phyloP scores from a whole-genome alignment of 2,797 vertebrate species.

The Sarcophilus harrisii region DNA sequence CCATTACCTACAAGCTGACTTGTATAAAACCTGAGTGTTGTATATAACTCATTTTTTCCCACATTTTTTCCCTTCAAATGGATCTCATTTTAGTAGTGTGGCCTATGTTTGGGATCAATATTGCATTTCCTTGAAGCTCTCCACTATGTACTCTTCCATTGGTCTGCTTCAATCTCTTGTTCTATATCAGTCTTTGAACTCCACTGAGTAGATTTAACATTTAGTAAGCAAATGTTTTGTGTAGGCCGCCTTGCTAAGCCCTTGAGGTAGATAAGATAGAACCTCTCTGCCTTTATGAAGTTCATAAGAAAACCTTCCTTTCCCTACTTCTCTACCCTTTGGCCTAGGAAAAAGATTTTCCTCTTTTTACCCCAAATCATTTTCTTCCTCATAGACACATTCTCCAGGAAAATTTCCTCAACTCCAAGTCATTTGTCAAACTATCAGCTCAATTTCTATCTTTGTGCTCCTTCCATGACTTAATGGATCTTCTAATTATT shows the following conservation, averaged over 20 bases:
- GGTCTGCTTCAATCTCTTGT: not conserved
- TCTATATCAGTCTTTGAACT: not conserved
- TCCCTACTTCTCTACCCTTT: not conserved
- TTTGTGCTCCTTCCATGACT: not conserved
- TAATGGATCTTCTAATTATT: slow-evolving; percentile 9
- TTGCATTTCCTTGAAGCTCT: not conserved
- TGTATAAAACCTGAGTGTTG: not conserved
- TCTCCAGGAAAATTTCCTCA: not conserved
- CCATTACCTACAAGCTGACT: not conserved
- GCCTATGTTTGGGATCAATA: not conserved
- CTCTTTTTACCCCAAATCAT: not conserved
- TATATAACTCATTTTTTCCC: not conserved
- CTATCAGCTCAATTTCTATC: not conserved
- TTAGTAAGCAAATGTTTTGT: not conserved
- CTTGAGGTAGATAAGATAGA: not conserved
- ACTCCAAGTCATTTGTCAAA: slow-evolving; percentile 3
- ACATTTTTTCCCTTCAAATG: not conserved
- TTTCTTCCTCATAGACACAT: not conserved
- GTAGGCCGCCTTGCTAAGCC: not conserved
- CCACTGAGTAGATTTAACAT: not conserved
- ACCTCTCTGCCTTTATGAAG: not conserved
- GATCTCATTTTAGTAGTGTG: not conserved
- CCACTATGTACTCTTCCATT: not conserved
- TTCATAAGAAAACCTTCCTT: not conserved
- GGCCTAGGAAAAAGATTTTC: too few species aligned